Base-by-base conservation (phyloP, 1,140 invertebrate genomes). In the Aphelinus certus region DNA sequence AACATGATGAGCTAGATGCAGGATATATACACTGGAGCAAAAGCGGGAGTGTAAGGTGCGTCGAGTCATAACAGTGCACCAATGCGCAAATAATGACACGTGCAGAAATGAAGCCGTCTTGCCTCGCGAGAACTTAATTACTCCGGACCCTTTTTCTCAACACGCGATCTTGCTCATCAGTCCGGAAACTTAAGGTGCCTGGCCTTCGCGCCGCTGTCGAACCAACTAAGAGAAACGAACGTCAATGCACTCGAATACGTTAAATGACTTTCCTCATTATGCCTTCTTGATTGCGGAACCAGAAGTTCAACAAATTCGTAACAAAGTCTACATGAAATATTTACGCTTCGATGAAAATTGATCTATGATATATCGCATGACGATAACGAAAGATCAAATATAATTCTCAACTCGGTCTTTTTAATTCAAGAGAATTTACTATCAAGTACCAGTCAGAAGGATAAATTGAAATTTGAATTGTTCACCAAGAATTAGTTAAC, bases 71-170 rank as follows among this genome's bases (percentile, higher is more conserved):
- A 82, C 75, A 82, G 80, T 81, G 83, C 83, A 83, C 67, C 84
- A 85, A 86, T 86, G 82, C 82, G 83, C 83, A 83, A 83, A 86
- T 86, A 86, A 86, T 85, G 84, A 85, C 83, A 84, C 79, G 80
- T 79, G 80, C 75, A 79, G 80, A 72, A 85, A 84, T 84, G 83
- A 84, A 86, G 79, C 80, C 78, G 83, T 82, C 82, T 83, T 81
- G 77, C 78, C 78, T 81, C 81, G 76, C 76, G 81, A 84, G 82
- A 82, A 84, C 83, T 85, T 86, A 85, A 86, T 85, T 86, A 85
- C 82, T 82, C 73, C 73, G 76, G 79, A 76, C 78, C 81, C 81
- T 82, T 86, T 62, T 75, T 63, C 53, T 45, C 6, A 66, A 67
- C 84, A 86, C 85, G 85, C 85, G 83, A 86, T 85, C 82, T 81